A percentile compares a stretch with the other conserved stretches of the same genome.
phyloP scores from a whole-genome alignment of 2,888 invertebrate genomes.

The Cheilosia soror region DNA sequence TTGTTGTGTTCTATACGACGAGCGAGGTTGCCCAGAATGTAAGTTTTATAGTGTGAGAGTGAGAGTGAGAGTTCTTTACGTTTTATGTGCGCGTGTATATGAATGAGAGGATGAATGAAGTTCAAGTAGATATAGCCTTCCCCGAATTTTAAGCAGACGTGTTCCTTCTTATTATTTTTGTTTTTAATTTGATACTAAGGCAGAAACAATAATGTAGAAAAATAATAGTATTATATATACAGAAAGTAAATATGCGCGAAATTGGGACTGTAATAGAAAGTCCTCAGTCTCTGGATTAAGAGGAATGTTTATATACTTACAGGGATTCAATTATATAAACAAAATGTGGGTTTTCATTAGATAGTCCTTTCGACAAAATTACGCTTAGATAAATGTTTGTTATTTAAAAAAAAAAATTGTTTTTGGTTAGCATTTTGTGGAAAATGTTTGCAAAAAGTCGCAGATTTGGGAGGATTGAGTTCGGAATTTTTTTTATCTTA shows the following conservation, averaged over 20 bases:
- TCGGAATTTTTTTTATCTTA: neutral
- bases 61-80: constrained; percentile 21
- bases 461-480: neutral
- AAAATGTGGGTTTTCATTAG: constrained; percentile 27
- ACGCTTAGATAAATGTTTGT: neutral
- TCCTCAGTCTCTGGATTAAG: neutral
- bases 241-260: neutral
- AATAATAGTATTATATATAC: constrained; percentile 13
- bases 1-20: constrained; percentile 73
- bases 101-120: constrained; percentile 16
- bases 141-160: constrained; percentile 27
- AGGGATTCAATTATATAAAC: constrained; percentile 38
- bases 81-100: constrained; percentile 10
- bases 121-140: constrained; percentile 46
- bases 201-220: constrained; percentile 63
- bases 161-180: neutral
- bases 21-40: constrained; percentile 57
- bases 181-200: constrained; percentile 63
- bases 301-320: constrained; percentile 29
- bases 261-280: constrained; percentile 1
- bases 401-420: neutral
- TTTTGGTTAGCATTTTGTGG: neutral
- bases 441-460: constrained; percentile 12
- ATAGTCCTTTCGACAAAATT: constrained; percentile 17
- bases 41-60: constrained; percentile 56